phyloP scores from a whole-genome alignment of 2,113 vertebrate genomes.

The Eclectus roratus region DNA sequence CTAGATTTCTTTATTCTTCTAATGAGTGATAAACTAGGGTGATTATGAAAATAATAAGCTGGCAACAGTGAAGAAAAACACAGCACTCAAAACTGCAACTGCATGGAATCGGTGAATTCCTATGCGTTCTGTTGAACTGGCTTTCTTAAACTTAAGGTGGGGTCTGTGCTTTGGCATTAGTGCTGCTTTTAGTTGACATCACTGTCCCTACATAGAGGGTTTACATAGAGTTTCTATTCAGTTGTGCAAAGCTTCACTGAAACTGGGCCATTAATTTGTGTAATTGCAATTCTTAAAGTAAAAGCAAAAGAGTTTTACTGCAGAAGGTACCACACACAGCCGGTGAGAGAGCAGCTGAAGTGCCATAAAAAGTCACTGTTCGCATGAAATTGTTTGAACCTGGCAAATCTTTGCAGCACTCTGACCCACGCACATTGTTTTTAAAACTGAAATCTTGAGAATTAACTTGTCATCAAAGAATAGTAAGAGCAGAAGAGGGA shows the following conservation, averaged over 20 bases:
- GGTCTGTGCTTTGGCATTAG: background rate
- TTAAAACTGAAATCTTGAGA: background rate
- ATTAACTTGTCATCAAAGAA: conserved; percentile 1
- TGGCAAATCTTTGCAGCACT: background rate
- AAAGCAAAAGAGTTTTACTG: background rate
- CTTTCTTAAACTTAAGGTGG: background rate
- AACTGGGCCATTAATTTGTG: conserved; percentile 20
- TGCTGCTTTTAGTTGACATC: background rate
- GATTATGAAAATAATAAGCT: conserved; percentile 15
- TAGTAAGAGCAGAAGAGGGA: background rate
- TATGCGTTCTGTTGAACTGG: background rate
- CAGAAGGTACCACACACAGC: background rate
- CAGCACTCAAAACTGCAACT: background rate
- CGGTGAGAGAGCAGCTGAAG: background rate
- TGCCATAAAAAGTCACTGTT: background rate
- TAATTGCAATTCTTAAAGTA: background rate
- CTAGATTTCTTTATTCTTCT: background rate
- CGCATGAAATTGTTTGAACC: background rate
- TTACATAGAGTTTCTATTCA: background rate
- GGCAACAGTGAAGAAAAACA: background rate
- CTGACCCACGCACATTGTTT: background rate
- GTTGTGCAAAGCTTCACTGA: conserved; percentile 3
- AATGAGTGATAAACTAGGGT: background rate
- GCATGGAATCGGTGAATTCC: background rate
- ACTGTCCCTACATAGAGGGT: background rate